Percentiles rank a stretch among this genome's conserved stretches.
These are phyloP conservation scores for Magallana gigas DNA, from an alignment of 1,140 invertebrate species.

Conservation along the genomic window DNA sequence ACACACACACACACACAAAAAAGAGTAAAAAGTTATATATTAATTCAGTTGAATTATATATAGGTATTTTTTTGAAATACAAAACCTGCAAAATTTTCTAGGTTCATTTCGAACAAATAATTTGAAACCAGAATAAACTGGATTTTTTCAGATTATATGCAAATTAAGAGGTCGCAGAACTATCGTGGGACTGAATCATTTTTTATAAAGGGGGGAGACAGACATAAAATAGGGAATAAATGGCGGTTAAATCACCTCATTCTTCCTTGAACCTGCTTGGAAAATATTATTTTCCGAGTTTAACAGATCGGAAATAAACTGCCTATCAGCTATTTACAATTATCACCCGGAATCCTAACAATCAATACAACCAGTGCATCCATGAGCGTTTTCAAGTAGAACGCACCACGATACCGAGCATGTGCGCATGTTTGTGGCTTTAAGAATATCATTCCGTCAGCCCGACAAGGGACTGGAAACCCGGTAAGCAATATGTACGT, in stretches of 20 bases:
- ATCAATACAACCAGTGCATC: neutral
- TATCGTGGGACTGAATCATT: neutral
- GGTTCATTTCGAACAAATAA: neutral
- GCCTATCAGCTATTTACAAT: neutral
- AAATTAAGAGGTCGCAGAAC: neutral
- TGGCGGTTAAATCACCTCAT: too few species aligned
- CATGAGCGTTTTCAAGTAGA: neutral
- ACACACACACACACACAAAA: too few species aligned
- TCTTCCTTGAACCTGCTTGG: too few species aligned
- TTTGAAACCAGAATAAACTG: slow-evolving; percentile 16
- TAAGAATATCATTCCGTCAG: neutral
- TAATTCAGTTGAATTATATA: too few species aligned
- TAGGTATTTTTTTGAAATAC: too few species aligned
- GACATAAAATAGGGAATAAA: neutral
- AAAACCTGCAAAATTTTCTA: too few species aligned
- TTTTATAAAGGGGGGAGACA: neutral
- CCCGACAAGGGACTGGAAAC: neutral
- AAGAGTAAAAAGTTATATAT: too few species aligned
- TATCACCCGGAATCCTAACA: neutral
- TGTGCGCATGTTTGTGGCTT: slow-evolving; percentile 12
- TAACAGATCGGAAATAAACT: too few species aligned
- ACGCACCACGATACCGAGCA: neutral
- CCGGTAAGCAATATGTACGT: neutral
- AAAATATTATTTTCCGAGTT: too few species aligned
- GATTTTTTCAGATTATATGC: slow-evolving; percentile 12